A percentile compares a stretch with the other conserved stretches of the same genome.
Evolutionary conservation across 2,113 vertebrate genomes (phyloP).

Genomic region (Castor canadensis): DNA sequence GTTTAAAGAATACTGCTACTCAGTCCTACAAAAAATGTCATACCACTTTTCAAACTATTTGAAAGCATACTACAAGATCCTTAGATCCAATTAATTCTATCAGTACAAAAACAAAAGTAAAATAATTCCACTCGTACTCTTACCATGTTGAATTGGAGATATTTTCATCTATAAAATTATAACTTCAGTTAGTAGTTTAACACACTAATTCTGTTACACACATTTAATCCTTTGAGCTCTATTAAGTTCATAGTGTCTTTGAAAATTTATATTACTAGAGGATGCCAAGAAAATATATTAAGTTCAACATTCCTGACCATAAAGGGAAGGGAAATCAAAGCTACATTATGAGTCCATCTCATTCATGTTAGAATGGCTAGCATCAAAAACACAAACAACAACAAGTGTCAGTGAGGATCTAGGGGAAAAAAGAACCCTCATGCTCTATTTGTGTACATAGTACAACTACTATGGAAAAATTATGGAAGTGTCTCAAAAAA

Average conservation of each 20-base stretch:
- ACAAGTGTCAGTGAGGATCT: no score
- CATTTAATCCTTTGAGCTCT: neutral
- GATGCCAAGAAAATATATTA: neutral
- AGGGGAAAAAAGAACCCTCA: neutral
- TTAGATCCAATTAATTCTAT: neutral
- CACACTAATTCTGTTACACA: neutral
- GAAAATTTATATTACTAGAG: neutral
- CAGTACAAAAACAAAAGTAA: neutral
- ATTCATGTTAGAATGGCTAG: no score
- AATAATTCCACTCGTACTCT: neutral
- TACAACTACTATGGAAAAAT: no score
- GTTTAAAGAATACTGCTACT: neutral
- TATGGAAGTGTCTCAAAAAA: no score
- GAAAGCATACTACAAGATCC: neutral
- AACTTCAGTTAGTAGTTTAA: neutral
- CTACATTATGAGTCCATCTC: no score
- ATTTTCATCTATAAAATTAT: slow-evolving; percentile 3
- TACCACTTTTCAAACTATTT: neutral
- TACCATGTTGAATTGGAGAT: neutral
- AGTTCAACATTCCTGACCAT: no score
- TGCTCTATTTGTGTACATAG: neutral
- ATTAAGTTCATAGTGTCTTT: neutral
- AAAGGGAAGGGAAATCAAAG: neutral
- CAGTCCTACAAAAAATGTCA: neutral
- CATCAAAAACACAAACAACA: no score